Percentiles rank a stretch among this genome's conserved stretches.
phyloP scores from a whole-genome alignment of 1,140 invertebrate genomes.

The Trichoplusia ni region DNA sequence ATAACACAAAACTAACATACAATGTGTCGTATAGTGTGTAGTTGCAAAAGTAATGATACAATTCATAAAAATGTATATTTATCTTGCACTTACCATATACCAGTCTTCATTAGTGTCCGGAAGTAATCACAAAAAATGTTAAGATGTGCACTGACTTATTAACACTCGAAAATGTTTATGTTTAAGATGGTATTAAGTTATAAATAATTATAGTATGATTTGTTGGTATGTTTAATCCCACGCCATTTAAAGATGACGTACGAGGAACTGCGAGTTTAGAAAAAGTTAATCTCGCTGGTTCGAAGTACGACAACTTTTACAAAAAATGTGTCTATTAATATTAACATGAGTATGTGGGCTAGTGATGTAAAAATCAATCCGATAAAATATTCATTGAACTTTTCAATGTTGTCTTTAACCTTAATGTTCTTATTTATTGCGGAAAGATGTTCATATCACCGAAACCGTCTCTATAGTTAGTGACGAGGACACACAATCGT shows the following conservation, averaged over 20 bases:
- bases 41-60: conserved; percentile 34
- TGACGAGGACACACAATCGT: conserved; percentile 33
- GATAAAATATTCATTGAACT: not conserved
- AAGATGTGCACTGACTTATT: conserved; percentile 21
- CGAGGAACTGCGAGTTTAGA: not conserved
- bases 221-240: conserved; percentile 25
- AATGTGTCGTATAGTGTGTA: conserved; percentile 35
- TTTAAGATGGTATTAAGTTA: conserved; percentile 24
- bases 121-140: conserved; percentile 24
- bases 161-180: conserved; percentile 8
- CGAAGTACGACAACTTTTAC: conserved; percentile 26
- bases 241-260: conserved; percentile 20
- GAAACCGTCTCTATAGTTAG: conserved; percentile 17
- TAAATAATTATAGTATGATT: conserved; percentile 14
- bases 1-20: conserved; percentile 34
- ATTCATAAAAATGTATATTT: conserved; percentile 34
- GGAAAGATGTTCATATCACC: conserved; percentile 9
- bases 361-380: conserved; percentile 17
- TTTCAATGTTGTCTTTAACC: not conserved
- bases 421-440: not conserved
- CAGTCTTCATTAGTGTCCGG: conserved; percentile 19
- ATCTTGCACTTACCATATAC: conserved; percentile 34
- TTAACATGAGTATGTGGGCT: conserved; percentile 25
- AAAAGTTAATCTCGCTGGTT: not conserved
- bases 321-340: conserved; percentile 28